These are phyloP conservation scores for Hycleus phaleratus DNA, from an alignment of 1,140 invertebrate genomes.

Conservation along the genomic window DNA sequence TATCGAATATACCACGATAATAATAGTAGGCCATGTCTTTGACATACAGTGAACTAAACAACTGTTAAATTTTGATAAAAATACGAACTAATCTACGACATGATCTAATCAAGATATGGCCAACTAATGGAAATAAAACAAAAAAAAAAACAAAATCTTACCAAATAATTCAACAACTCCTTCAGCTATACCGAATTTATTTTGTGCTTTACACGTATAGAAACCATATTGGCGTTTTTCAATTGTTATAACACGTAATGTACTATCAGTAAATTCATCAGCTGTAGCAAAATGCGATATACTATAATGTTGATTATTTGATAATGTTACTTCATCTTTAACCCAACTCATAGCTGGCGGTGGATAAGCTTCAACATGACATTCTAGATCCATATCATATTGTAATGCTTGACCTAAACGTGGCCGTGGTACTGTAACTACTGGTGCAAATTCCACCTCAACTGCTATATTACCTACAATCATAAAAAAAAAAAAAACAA, in stretches of 20 bases:
- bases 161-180: constrained; percentile 75
- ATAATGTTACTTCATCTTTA: constrained; percentile 70
- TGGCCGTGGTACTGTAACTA: constrained; percentile 72
- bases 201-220: constrained; percentile 79
- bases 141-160: constrained; percentile 43
- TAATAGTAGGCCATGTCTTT: too few species aligned
- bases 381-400: constrained; percentile 88
- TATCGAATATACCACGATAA: too few species aligned
- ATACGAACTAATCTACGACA: too few species aligned
- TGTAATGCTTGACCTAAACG: constrained; percentile 79
- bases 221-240: constrained; percentile 84
- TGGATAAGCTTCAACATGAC: constrained; percentile 87
- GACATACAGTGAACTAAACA: too few species aligned
- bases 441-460: constrained; percentile 81
- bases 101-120: too few species aligned
- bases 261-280: constrained; percentile 85
- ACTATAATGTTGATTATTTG: constrained; percentile 78
- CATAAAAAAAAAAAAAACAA: constrained; percentile 15
- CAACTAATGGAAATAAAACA: neutral
- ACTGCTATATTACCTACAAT: constrained; percentile 64
- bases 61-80: too few species aligned
- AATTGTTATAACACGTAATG: constrained; percentile 73
- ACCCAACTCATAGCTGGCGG: constrained; percentile 81
- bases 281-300: constrained; percentile 84
- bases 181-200: constrained; percentile 75